These are phyloP conservation scores for Heliconius hewitsoni DNA, from an alignment of 1,140 invertebrate genomes.

Conservation along the genomic window DNA sequence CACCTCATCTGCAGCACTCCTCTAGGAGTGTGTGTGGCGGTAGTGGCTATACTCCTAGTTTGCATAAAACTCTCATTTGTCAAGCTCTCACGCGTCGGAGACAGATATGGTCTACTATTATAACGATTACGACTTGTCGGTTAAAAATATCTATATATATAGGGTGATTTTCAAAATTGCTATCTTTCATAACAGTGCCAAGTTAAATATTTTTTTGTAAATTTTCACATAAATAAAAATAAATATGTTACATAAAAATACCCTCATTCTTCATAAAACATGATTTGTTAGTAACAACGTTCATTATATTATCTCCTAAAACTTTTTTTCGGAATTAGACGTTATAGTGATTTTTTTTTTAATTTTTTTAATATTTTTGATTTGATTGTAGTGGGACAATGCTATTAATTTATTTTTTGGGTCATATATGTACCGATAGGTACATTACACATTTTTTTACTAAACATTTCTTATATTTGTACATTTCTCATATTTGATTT, in stretches of 20 bases:
- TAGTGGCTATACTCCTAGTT: slow-evolving; percentile 50
- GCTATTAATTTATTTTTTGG: not conserved
- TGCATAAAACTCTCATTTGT: slow-evolving; percentile 74
- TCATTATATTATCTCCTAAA: too few relatives aligned
- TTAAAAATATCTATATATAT: slow-evolving; percentile 3
- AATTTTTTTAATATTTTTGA: too few relatives aligned
- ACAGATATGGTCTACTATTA: slow-evolving; percentile 48
- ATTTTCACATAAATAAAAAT: too few relatives aligned
- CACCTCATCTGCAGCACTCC: slow-evolving; percentile 27
- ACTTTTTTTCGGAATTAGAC: too few relatives aligned
- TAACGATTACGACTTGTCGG: slow-evolving; percentile 39
- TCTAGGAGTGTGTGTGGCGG: slow-evolving; percentile 57
- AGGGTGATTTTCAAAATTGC: not conserved
- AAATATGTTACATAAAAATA: too few relatives aligned
- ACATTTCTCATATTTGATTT: not conserved
- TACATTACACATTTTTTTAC: not conserved
- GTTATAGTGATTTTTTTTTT: too few relatives aligned
- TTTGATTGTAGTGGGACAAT: not conserved
- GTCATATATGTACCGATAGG: not conserved
- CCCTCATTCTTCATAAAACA: too few relatives aligned
- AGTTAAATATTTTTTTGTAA: too few relatives aligned
- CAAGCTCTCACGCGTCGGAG: slow-evolving; percentile 64
- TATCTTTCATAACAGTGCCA: too few relatives aligned
- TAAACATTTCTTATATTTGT: not conserved
- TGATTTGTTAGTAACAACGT: too few relatives aligned